Evolutionary conservation across 2,888 invertebrate species (phyloP).

Genomic region (Drosophila dives): DNA sequence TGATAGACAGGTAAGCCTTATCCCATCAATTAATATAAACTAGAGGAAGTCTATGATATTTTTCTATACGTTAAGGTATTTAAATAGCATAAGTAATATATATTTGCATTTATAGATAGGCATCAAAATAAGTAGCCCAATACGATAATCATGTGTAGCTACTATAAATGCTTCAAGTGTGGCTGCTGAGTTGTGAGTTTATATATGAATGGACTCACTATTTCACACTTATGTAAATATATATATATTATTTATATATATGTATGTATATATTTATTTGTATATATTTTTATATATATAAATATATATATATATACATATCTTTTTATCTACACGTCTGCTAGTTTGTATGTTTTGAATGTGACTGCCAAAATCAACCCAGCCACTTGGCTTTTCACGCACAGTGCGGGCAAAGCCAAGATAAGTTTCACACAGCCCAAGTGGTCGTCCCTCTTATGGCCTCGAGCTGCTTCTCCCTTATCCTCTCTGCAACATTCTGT

Average conservation of each 20-base stretch:
- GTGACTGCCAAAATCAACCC: constrained; percentile 59
- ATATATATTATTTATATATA: constrained; percentile 6
- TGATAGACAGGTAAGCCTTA: constrained; percentile 88
- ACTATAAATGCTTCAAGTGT: constrained; percentile 63
- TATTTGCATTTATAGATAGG: constrained; percentile 13
- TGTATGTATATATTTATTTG: constrained; percentile 1
- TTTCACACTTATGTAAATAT: constrained; percentile 18
- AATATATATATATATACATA: neutral
- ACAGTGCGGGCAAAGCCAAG: constrained; percentile 60
- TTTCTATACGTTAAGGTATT: neutral
- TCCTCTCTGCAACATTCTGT: constrained; percentile 2
- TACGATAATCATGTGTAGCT: constrained; percentile 36
- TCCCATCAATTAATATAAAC: constrained; percentile 11
- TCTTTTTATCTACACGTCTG: neutral
- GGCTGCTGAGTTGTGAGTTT: constrained; percentile 10
- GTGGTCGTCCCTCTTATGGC: constrained; percentile 36
- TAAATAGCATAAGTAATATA: neutral
- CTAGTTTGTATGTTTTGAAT: constrained; percentile 11
- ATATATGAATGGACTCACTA: constrained; percentile 33
- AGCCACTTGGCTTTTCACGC: constrained; percentile 76
- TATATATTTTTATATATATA: constrained; percentile 7
- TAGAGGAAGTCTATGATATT: neutral
- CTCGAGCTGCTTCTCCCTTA: constrained; percentile 21
- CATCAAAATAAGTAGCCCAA: constrained; percentile 16
- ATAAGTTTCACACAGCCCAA: constrained; percentile 63